Evolutionary conservation across 2,797 vertebrate species (phyloP).

Genomic region (Melanotaenia maccullochi): DNA sequence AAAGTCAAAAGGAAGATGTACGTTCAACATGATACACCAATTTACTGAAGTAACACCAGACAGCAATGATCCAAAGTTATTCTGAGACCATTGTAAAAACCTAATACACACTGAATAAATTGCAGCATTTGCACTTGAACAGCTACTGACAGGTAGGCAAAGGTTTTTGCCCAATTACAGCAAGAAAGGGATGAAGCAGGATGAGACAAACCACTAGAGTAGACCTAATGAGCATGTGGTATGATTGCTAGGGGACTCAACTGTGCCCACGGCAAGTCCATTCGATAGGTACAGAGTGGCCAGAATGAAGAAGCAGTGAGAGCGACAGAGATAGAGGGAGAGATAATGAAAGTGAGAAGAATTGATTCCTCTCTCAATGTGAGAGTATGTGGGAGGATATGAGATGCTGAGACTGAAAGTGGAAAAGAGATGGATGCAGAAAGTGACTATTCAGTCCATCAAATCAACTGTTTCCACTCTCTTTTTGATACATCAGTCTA

Average conservation of each 20-base stretch:
- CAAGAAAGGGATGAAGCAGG: constrained; percentile 45
- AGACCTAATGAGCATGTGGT: constrained; percentile 67
- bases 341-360: constrained; percentile 77
- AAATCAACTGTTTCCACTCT: constrained; percentile 39
- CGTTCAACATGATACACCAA: constrained; percentile 25
- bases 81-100: constrained; percentile 35
- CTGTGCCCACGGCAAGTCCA: constrained; percentile 56
- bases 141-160: constrained; percentile 57
- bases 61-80: constrained; percentile 26
- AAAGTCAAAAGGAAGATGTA: constrained; percentile 26
- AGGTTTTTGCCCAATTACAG: constrained; percentile 61
- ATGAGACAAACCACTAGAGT: constrained; percentile 53
- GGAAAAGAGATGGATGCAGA: constrained; percentile 62
- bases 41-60: constrained; percentile 33
- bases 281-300: constrained; percentile 64
- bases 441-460: constrained; percentile 59
- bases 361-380: constrained; percentile 76
- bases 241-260: constrained; percentile 61
- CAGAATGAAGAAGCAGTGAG: constrained; percentile 67
- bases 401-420: constrained; percentile 65
- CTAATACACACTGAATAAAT: constrained; percentile 40
- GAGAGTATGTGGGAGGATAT: constrained; percentile 79
- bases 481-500: constrained; percentile 23
- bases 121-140: constrained; percentile 45
- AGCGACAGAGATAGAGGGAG: constrained; percentile 60